Percentiles rank a stretch among this genome's conserved stretches.
phyloP scores from a whole-genome alignment of 2,113 vertebrate genomes.

The Pteronura brasiliensis region DNA sequence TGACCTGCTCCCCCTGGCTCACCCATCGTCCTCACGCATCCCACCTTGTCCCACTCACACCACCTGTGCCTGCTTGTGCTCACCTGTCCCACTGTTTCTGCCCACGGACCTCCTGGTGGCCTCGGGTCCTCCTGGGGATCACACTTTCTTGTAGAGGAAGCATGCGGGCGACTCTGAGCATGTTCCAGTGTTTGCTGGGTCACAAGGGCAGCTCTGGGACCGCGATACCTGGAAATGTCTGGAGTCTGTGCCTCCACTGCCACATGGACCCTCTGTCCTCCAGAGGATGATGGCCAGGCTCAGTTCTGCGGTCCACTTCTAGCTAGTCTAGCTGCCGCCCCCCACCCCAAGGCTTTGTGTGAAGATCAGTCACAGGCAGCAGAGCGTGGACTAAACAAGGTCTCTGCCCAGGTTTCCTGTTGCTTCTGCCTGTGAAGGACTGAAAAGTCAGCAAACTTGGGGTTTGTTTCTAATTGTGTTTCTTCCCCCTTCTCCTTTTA shows the following conservation, averaged over 20 bases:
- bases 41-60: accelerated
- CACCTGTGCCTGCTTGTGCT: background rate
- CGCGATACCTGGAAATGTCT: accelerated
- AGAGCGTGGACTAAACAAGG: background rate
- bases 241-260: background rate
- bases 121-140: background rate
- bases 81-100: accelerated
- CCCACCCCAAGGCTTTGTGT: no score
- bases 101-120: accelerated
- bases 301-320: background rate
- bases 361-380: background rate
- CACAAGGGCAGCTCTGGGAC: background rate
- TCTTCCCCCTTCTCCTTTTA: background rate
- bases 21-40: background rate
- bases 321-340: background rate
- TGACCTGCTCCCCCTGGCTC: no score
- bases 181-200: background rate
- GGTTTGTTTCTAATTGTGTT: background rate
- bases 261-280: background rate
- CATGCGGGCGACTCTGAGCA: accelerated
- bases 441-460: accelerated
- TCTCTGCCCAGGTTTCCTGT: background rate
- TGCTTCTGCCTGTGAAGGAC: background rate
- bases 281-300: accelerated
- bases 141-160: background rate